Conservation (phyloP, 2,797 vertebrate genomes). For the Leontocebus nigricollis region DNA sequence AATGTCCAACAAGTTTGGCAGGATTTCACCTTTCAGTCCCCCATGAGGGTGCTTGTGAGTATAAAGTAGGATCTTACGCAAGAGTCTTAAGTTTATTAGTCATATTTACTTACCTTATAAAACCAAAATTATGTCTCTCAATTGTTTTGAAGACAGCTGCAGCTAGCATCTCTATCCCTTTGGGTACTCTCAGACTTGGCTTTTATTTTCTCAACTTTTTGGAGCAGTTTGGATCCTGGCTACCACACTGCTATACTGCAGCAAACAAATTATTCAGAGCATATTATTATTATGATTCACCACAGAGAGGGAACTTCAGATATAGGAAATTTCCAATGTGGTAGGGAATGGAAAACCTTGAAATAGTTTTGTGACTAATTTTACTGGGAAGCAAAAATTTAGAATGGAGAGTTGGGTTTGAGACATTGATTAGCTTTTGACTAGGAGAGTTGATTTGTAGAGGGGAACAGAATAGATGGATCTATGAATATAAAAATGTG, state of each 20-base stretch:
- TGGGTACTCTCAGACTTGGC: constrained; percentile 43
- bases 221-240: constrained; percentile 47
- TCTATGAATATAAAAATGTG: background rate
- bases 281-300: constrained; percentile 59
- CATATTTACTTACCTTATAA: constrained; percentile 73
- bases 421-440: background rate
- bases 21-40: constrained; percentile 24
- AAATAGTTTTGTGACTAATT: constrained; percentile 32
- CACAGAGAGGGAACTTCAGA: constrained; percentile 15
- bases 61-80: constrained; percentile 52
- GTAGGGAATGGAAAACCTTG: constrained; percentile 56
- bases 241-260: constrained; percentile 64
- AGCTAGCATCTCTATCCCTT: constrained; percentile 48
- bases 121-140: constrained; percentile 62
- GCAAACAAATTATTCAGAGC: constrained; percentile 48
- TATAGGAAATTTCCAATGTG: constrained; percentile 62
- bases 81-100: constrained; percentile 54
- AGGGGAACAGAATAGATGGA: background rate
- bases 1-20: constrained; percentile 47
- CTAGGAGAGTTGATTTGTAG: constrained; percentile 1
- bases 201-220: constrained; percentile 55
- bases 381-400: constrained; percentile 11
- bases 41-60: constrained; percentile 40
- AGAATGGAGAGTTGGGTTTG: constrained; percentile 2
- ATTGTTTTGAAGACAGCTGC: constrained; percentile 65